Evolutionary conservation across 2,113 vertebrate genomes (phyloP).

Genomic region (Heterotilapia buettikoferi): DNA sequence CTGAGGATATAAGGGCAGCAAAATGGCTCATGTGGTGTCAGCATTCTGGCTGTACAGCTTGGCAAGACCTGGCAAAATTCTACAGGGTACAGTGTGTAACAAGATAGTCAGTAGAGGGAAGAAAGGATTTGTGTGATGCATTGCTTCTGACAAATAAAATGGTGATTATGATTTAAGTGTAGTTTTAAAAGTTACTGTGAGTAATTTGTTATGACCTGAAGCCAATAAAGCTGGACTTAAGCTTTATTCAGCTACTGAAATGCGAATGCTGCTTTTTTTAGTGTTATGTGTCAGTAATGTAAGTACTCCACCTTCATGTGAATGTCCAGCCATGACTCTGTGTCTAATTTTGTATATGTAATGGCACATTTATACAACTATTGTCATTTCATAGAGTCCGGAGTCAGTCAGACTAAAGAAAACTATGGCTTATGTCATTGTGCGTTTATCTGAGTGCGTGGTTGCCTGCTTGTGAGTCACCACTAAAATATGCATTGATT

Average conservation of each 20-base stretch:
- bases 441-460: background rate
- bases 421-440: background rate
- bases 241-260: background rate
- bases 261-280: background rate
- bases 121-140: background rate
- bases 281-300: background rate
- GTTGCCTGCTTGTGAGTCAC: background rate
- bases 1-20: background rate
- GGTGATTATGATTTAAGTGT: background rate
- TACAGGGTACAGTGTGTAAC: background rate
- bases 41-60: background rate
- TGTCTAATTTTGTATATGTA: background rate
- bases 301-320: background rate
- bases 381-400: background rate
- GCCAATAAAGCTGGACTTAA: background rate
- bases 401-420: background rate
- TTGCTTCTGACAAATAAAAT: background rate
- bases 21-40: background rate
- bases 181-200: background rate
- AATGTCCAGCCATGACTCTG: background rate
- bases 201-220: background rate
- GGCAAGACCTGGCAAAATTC: background rate
- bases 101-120: background rate
- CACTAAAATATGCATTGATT: background rate
- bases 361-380: background rate